These are phyloP conservation scores for Coelogynopora nodosa DNA, from an alignment of 2,888 invertebrate species.

Conservation along the genomic window DNA sequence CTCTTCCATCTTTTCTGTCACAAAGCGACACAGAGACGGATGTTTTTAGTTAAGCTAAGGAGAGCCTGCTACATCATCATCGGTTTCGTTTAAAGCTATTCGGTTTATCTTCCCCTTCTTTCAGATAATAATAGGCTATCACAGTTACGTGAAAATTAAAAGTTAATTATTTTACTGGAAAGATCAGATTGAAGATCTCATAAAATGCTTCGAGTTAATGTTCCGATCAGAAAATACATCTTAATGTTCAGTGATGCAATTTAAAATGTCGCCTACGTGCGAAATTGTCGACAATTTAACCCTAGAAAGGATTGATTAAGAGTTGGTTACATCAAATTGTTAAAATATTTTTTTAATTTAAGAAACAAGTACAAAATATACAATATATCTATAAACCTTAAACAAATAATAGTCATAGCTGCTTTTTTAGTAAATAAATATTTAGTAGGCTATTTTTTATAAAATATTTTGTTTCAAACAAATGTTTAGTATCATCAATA, in stretches of 20 bases:
- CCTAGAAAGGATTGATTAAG: neutral
- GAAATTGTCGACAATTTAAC: neutral
- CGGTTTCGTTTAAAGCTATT: neutral
- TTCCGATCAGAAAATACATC: neutral
- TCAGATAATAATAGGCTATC: neutral
- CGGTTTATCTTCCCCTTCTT: neutral
- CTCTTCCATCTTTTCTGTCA: neutral
- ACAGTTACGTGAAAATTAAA: too few relatives aligned
- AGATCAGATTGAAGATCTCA: too few relatives aligned
- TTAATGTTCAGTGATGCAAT: neutral
- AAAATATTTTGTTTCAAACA: too few relatives aligned
- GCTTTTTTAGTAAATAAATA: too few relatives aligned
- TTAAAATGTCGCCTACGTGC: neutral
- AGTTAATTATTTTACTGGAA: too few relatives aligned
- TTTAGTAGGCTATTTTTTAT: too few relatives aligned
- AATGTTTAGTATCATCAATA: too few relatives aligned
- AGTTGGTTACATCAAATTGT: too few relatives aligned
- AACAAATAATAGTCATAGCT: too few relatives aligned
- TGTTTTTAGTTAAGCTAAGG: neutral
- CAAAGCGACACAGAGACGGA: neutral
- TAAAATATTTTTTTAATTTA: too few relatives aligned
- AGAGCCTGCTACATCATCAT: neutral
- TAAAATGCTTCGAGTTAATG: neutral
- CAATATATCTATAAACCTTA: too few relatives aligned
- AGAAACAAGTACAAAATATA: too few relatives aligned